A percentile compares a stretch with the other conserved stretches of the same genome.
These are phyloP conservation scores for Agriopis aurantiaria DNA, from an alignment of 2,888 invertebrate species.

Conservation along the genomic window DNA sequence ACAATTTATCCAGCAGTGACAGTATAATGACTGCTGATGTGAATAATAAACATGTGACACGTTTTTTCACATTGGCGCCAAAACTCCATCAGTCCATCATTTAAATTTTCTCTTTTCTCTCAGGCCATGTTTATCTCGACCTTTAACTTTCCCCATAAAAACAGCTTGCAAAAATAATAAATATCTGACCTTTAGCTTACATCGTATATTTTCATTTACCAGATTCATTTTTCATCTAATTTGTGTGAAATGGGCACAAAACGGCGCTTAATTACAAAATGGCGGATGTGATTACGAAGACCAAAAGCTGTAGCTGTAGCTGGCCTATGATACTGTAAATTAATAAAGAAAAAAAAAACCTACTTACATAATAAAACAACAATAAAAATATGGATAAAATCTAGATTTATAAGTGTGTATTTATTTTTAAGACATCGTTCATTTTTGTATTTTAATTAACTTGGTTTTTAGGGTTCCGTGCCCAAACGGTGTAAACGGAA, in stretches of 20 bases:
- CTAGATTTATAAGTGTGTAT: background rate
- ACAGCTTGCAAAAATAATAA: constrained; percentile 14
- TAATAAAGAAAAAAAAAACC: background rate
- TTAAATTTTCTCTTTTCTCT: no score
- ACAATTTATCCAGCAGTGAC: no score
- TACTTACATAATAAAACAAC: no score
- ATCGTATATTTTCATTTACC: constrained; percentile 32
- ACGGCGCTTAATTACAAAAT: constrained; percentile 52
- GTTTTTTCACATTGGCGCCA: no score
- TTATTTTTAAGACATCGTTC: background rate
- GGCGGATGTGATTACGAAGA: constrained; percentile 45
- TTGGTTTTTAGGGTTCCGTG: no score
- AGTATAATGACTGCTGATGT: no score
- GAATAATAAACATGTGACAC: no score
- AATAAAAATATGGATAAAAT: no score
- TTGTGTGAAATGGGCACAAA: constrained; percentile 32
- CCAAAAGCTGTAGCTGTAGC: constrained; percentile 45
- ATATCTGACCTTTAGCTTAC: constrained; percentile 21
- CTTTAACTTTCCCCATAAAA: constrained; percentile 1
- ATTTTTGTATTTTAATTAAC: no score
- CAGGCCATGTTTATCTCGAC: no score
- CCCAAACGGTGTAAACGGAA: no score
- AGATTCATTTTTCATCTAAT: constrained; percentile 33
- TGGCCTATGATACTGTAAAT: background rate
- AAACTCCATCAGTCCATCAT: no score